phyloP scores from a whole-genome alignment of 1,140 invertebrate genomes.

The Drosophila navojoa region DNA sequence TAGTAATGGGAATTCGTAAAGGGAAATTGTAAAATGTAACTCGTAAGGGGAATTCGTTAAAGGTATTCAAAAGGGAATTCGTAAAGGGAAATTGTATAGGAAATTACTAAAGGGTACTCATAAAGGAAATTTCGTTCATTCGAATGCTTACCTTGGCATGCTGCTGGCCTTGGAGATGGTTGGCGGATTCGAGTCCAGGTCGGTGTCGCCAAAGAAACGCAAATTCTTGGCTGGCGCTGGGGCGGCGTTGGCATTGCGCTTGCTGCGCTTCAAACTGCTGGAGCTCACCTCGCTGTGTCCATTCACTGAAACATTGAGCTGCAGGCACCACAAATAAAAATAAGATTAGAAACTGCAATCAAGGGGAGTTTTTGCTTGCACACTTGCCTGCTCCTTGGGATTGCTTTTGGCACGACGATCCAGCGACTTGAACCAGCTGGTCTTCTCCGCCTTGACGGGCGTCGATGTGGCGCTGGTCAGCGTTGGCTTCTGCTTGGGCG shows the following conservation, averaged over 20 bases:
- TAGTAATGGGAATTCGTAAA: neutral
- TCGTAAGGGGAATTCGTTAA: neutral
- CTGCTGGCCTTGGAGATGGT: conserved; percentile 85
- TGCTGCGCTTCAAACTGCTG: conserved; percentile 83
- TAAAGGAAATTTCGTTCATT: neutral
- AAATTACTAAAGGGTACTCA: too few relatives aligned
- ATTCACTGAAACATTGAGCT: conserved; percentile 76
- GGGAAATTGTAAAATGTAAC: too few relatives aligned
- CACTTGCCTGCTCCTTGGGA: conserved; percentile 74
- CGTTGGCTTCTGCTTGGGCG: conserved; percentile 64
- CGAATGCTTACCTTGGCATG: conserved; percentile 84
- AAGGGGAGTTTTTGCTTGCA: neutral
- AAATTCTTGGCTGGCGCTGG: conserved; percentile 87
- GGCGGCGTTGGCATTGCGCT: conserved; percentile 83
- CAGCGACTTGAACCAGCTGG: conserved; percentile 88
- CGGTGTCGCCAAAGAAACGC: conserved; percentile 92
- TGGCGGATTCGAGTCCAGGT: conserved; percentile 87
- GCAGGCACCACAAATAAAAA: too few relatives aligned
- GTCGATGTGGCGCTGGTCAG: conserved; percentile 25
- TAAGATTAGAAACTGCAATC: neutral
- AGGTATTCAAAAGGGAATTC: neutral
- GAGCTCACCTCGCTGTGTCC: conserved; percentile 84
- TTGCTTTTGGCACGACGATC: conserved; percentile 85
- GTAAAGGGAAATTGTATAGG: too few relatives aligned
- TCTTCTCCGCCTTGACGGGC: conserved; percentile 71